Evolutionary conservation across 1,140 invertebrate species (phyloP), one percentile per base, ranked within the genome.

Genomic region (Drosophila pruinosa): DNA sequence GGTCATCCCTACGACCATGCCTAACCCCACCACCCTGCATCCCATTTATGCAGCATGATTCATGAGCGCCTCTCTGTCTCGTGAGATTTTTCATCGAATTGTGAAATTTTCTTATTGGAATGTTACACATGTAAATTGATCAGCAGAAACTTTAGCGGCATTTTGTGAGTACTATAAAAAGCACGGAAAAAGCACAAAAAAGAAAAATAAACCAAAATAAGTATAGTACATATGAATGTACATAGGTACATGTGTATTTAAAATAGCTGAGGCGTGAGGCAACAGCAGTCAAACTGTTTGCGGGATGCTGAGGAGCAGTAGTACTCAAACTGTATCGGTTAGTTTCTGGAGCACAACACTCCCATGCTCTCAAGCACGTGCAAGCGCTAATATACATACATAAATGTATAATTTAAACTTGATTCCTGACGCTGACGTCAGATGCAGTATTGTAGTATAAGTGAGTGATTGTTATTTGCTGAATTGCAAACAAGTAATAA

Each of bases 381-480:
- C 15, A 57, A 2, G 12, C 17, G 12, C 17, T 39, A 36, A 41
- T 5, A 12, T 28, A 28, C 15, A 58, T 15, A 50, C 14, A 12
- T 10, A 54, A n/a, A 53, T 12, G 12, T 12, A 61, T 36, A 53
- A 68, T 75, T 28, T 6, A 39, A 41, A 78, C 43, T 65, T 65
- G 62, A 48, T 70, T 58, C 52, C 36, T 61, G 41, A 4, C 17
- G 58, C 61, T 72, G 72, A 75, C 79, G 75, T 85, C 80, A 83
- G 75, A 50, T 41, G 68, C 15, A n/a, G n/a, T n/a, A n/a, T n/a
- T n/a, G n/a, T n/a, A n/a, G n/a, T n/a, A n/a, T 26, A 53, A 47
- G 21, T 36, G 24, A 17, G 28, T 26, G 19, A 28, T 36, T 59
- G 36, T 17, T 43, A 17, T 38, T 57, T 58, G 14, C 24, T 57